Percentiles rank a stretch among this genome's conserved stretches.
These are phyloP conservation scores for Pseudachorutes palmiensis DNA, from an alignment of 1,140 invertebrate genomes.

Conservation along the genomic window DNA sequence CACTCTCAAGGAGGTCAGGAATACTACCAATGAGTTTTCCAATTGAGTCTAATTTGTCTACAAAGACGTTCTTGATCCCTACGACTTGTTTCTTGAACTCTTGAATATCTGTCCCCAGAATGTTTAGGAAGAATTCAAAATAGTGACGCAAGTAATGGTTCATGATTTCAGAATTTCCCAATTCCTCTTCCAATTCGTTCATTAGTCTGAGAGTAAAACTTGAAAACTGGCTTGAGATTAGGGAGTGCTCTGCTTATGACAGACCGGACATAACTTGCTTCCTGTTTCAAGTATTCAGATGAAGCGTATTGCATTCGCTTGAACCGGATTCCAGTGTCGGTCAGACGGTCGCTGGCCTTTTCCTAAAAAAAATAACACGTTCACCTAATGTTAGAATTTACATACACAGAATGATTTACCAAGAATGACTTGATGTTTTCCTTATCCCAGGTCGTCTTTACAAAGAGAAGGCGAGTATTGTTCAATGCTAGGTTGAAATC, in stretches of 20 bases:
- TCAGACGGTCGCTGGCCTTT: conserved; percentile 10
- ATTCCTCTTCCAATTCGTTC: conserved; percentile 23
- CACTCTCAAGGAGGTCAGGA: not conserved
- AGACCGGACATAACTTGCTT: conserved; percentile 13
- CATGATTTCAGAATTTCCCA: conserved; percentile 8
- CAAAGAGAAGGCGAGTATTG: conserved; percentile 22
- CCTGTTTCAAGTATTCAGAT: conserved; percentile 17
- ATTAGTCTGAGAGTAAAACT: conserved; percentile 17
- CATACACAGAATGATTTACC: conserved; percentile 22
- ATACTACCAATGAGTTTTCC: not conserved
- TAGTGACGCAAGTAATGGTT: not conserved
- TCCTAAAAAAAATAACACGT: conserved; percentile 18
- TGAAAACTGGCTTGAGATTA: conserved; percentile 15
- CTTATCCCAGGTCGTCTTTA: conserved; percentile 30
- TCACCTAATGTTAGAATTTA: not conserved
- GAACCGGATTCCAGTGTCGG: conserved; percentile 12
- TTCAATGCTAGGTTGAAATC: conserved; percentile 33
- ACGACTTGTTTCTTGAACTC: conserved; percentile 2
- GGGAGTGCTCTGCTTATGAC: conserved; percentile 17
- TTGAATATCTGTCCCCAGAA: conserved; percentile 11
- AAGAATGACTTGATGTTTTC: conserved; percentile 19
- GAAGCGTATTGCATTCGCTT: not conserved
- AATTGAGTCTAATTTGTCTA: not conserved
- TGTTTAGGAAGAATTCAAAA: not conserved
- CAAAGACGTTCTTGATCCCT: not conserved